Conservation (phyloP, 1,140 invertebrate species). For the Trachymyrmex septentrionalis region DNA sequence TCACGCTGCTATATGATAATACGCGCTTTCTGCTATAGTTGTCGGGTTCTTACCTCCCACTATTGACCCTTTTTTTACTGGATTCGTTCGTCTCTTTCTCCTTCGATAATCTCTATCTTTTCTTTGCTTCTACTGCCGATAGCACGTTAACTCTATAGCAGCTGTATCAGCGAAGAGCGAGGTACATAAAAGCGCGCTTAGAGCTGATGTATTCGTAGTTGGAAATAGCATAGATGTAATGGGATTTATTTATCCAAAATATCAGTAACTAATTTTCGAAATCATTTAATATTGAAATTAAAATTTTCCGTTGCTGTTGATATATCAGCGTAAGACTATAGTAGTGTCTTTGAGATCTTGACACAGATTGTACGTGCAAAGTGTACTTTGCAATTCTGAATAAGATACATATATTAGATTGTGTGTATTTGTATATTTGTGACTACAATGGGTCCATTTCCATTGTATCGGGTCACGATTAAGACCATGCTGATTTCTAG, state of each 20-base stretch:
- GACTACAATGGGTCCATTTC: conserved; percentile 58
- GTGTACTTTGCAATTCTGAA: conserved; percentile 63
- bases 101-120: neutral
- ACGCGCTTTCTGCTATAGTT: conserved; percentile 40
- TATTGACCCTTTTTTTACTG: conserved; percentile 54
- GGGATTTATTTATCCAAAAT: neutral
- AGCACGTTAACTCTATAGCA: conserved; percentile 35
- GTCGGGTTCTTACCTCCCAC: conserved; percentile 70
- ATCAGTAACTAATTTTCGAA: neutral
- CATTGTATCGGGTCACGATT: conserved; percentile 72
- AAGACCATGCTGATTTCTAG: conserved; percentile 43
- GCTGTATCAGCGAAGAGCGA: neutral
- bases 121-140: conserved; percentile 27
- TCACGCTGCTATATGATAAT: conserved; percentile 86
- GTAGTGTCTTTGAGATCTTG: neutral
- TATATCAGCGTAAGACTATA: neutral
- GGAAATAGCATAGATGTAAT: neutral
- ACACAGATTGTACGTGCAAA: conserved; percentile 44
- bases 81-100: neutral
- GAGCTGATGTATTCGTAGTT: neutral
- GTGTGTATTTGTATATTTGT: conserved; percentile 62
- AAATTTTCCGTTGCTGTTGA: neutral
- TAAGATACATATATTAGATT: conserved; percentile 39
- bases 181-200: conserved; percentile 14
- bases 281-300: neutral